Conservation (phyloP, 1,140 invertebrate genomes). For the Platyura marginata region DNA sequence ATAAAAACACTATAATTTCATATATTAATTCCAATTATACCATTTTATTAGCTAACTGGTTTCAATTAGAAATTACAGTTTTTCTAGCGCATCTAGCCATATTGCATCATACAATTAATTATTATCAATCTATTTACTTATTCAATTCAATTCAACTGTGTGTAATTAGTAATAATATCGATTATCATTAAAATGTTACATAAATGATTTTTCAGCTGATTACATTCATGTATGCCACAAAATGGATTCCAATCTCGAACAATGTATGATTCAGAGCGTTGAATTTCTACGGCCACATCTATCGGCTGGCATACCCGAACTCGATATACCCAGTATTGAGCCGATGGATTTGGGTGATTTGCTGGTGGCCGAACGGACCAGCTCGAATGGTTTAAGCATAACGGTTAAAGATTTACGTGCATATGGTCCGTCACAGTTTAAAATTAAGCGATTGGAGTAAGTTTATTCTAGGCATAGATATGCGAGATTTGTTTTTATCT, state of each 20-base stretch:
- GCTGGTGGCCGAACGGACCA: constrained; percentile 26
- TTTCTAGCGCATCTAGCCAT: too few species aligned
- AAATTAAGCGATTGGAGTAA: constrained; percentile 33
- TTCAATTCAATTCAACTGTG: too few species aligned
- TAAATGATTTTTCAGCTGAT: constrained; percentile 33
- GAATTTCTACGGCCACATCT: constrained; percentile 28
- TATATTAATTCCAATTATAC: too few species aligned
- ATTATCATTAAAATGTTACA: too few species aligned
- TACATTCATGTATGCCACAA: constrained; percentile 38
- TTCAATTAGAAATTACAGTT: too few species aligned
- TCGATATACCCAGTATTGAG: constrained; percentile 37
- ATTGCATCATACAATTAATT: too few species aligned
- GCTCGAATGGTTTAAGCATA: constrained; percentile 28
- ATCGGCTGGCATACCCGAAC: constrained; percentile 30
- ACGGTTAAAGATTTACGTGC: constrained; percentile 32
- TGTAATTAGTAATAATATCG: too few species aligned
- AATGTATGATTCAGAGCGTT: constrained; percentile 32
- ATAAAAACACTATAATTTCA: too few species aligned
- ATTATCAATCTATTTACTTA: too few species aligned
- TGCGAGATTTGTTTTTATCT: constrained; percentile 7
- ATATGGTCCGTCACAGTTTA: constrained; percentile 38
- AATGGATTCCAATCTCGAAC: constrained; percentile 29
- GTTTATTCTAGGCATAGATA: constrained; percentile 6
- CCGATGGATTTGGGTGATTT: constrained; percentile 39
- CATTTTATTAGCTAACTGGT: too few species aligned